Evolutionary conservation across 2,113 vertebrate genomes (phyloP).

Genomic region (Rhagologus leucostigma): DNA sequence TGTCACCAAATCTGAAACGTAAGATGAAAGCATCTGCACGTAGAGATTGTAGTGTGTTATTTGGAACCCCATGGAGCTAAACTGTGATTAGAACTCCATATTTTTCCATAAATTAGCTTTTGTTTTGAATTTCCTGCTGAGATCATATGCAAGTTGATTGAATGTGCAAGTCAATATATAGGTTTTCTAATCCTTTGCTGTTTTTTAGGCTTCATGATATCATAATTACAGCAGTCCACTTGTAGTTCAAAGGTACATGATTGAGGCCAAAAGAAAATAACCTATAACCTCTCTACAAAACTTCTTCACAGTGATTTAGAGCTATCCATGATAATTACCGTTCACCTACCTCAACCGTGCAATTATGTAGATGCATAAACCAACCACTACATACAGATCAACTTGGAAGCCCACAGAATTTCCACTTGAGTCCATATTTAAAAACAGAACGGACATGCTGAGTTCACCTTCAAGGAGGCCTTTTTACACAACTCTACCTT

Average conservation of each 20-base stretch:
- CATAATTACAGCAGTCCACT: constrained; percentile 12
- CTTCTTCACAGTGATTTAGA: background rate
- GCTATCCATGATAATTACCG: background rate
- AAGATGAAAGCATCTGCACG: constrained; percentile 72
- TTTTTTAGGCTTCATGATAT: constrained; percentile 49
- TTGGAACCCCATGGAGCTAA: constrained; percentile 75
- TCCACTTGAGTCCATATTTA: background rate
- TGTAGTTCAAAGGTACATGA: constrained; percentile 42
- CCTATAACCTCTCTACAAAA: background rate
- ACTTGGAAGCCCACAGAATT: background rate
- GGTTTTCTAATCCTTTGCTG: constrained; percentile 66
- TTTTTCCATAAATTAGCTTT: constrained; percentile 86
- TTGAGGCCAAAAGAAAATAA: constrained; percentile 21
- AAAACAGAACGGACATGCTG: background rate
- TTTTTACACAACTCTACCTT: background rate
- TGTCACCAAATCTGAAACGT: constrained; percentile 61
- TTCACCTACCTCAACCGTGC: background rate
- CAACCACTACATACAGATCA: background rate
- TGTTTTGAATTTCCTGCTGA: constrained; percentile 78
- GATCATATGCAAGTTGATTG: constrained; percentile 74
- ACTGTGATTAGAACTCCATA: constrained; percentile 83
- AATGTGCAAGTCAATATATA: constrained; percentile 66
- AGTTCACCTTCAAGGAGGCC: background rate
- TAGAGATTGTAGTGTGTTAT: constrained; percentile 75
- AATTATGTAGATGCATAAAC: background rate